Evolutionary conservation across 1,140 invertebrate genomes (phyloP).

Genomic region (Centruroides sculpturatus): DNA sequence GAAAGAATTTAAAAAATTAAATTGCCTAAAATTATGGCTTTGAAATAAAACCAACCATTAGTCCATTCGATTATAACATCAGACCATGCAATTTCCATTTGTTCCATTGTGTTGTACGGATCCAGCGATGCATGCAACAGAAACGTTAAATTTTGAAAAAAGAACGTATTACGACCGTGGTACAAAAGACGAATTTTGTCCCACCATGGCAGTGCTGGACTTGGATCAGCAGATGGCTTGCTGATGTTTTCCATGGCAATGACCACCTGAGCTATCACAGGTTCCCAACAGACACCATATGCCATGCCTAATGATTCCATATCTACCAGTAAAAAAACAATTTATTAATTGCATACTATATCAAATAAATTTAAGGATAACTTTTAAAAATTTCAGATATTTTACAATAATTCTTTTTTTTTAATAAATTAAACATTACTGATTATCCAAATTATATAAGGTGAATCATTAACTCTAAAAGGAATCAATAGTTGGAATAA

Average conservation of each 20-base stretch:
- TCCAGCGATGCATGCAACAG: constrained; percentile 86
- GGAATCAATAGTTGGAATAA: too few species aligned
- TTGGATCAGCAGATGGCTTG: constrained; percentile 83
- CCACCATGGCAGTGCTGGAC: constrained; percentile 87
- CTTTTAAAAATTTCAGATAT: not conserved
- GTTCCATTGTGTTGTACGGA: constrained; percentile 96
- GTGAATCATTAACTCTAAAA: too few species aligned
- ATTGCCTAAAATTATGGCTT: too few species aligned
- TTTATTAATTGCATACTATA: not conserved
- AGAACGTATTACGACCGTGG: constrained; percentile 80
- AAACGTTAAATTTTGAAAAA: constrained; percentile 69
- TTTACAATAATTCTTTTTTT: too few species aligned
- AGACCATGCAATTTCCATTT: constrained; percentile 94
- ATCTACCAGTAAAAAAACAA: constrained; percentile 35
- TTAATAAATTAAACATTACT: too few species aligned
- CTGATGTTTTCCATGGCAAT: constrained; percentile 46
- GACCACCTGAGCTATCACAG: constrained; percentile 69
- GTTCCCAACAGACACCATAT: constrained; percentile 98
- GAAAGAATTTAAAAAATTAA: too few species aligned
- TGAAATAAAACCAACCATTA: constrained; percentile 44
- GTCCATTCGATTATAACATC: constrained; percentile 89
- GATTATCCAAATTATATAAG: too few species aligned
- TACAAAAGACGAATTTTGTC: constrained; percentile 87
- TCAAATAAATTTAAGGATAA: not conserved
- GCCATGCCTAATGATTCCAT: constrained; percentile 74